Evolutionary conservation across 2,113 vertebrate genomes (phyloP), one percentile per base, ranked within the genome.

Genomic region (Anolis sagrei): DNA sequence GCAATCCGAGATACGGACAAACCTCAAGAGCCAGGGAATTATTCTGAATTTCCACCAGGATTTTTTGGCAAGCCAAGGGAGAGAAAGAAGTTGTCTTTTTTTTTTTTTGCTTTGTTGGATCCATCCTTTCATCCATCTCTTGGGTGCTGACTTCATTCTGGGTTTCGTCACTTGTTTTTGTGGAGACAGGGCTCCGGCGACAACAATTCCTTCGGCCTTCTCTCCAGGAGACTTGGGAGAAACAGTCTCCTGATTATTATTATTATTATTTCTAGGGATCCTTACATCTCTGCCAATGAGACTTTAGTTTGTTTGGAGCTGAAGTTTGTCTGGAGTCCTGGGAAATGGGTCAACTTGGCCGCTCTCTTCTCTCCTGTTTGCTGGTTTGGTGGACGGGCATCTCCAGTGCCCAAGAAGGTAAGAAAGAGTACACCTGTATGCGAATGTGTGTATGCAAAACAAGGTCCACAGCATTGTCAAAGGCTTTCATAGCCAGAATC

Each of bases 91-190:
- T 19, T 32, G 68, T n/a, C 8, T 25, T 39, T 23, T 18, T 23
- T 66, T 27, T 9, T 23, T 66, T 10, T 68, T 27, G 16, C 8
- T 61, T 48, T 18, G 23, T 80, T 34, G 54, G 36, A 74, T 74
- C 54, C 51, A 61, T 85, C 76, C 0, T 29, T 23, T 29, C 32
- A 5, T 19, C 51, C 3, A 44, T 73, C 84, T 80, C 69, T 32
- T 48, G 84, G 84, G 84, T 48, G 68, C 36, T 79, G 84, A 79
- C 84, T 79, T 79, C 84, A 79, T 36, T 1, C 6, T 1, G 1
- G 29, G 34, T 74, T 75, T 80, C 84, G 84, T 86, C 84, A 81
- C 58, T 75, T 86, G 77, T 81, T 86, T 86, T 78, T 6, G 39
- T 9, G 44, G 62, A 48, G 13, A 23, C 48, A 44, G 21, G 44